A percentile compares a stretch with the other conserved stretches of the same genome.
phyloP scores from a whole-genome alignment of 2,113 vertebrate genomes.

The Hemichromis elongatus region DNA sequence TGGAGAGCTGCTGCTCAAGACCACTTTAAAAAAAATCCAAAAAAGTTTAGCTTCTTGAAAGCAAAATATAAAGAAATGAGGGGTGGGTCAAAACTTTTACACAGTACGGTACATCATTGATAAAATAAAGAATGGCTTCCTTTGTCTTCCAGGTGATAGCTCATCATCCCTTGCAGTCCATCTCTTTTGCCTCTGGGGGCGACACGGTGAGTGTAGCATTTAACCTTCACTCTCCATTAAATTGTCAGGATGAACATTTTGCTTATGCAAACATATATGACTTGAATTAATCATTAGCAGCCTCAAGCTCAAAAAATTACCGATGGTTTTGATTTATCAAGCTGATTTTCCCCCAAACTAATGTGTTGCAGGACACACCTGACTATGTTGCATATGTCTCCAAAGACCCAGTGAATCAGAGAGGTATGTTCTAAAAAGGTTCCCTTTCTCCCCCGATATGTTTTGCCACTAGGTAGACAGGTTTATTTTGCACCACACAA shows the following conservation, averaged over 20 bases:
- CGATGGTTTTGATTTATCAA: background rate
- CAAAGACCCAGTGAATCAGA: constrained; percentile 79
- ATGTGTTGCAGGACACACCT: constrained; percentile 80
- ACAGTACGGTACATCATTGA: background rate
- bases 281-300: background rate
- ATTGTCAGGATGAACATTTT: background rate
- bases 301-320: constrained; percentile 17
- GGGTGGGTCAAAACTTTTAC: background rate
- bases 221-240: background rate
- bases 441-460: background rate
- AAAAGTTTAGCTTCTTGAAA: background rate
- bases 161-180: constrained; percentile 86
- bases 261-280: background rate
- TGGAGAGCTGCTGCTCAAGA: background rate
- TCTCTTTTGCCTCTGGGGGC: constrained; percentile 86
- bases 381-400: constrained; percentile 80
- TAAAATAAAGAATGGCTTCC: background rate
- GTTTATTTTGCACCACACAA: background rate
- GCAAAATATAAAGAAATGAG: background rate
- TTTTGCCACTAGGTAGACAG: no score
- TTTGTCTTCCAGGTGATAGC: constrained; percentile 78
- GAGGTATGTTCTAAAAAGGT: constrained; percentile 58
- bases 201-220: constrained; percentile 73
- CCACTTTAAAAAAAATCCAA: rapidly evolving
- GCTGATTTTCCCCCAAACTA: background rate